A percentile compares a stretch with the other conserved stretches of the same genome.
These are phyloP conservation scores for Idaea dimidiata DNA, from an alignment of 2,888 invertebrate genomes.

Conservation along the genomic window DNA sequence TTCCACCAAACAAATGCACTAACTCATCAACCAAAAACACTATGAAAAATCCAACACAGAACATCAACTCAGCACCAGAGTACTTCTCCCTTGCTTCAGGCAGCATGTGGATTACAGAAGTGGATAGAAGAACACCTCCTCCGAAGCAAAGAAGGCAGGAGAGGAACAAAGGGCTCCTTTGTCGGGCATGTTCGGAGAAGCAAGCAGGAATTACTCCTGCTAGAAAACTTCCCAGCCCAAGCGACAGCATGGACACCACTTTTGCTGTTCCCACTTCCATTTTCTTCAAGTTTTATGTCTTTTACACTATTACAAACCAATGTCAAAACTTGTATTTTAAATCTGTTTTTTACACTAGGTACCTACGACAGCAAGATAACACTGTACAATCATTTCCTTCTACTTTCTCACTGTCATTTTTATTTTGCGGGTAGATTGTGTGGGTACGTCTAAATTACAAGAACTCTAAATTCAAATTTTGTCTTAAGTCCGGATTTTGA, in stretches of 20 bases:
- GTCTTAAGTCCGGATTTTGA: not conserved
- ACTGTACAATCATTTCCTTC: not conserved
- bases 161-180: conserved; percentile 82
- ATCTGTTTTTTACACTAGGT: not conserved
- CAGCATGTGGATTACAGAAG: conserved; percentile 88
- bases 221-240: conserved; percentile 86
- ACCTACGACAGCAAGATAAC: not conserved
- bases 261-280: conserved; percentile 82
- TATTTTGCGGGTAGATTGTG: not conserved
- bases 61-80: conserved; percentile 82
- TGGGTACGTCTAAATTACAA: not conserved
- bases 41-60: conserved; percentile 86
- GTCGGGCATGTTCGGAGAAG: conserved; percentile 80
- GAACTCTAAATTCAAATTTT: not conserved
- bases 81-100: conserved; percentile 86
- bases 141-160: conserved; percentile 89
- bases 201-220: conserved; percentile 86
- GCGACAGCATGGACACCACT: conserved; percentile 82
- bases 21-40: conserved; percentile 88
- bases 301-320: not conserved
- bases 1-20: conserved; percentile 84
- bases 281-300: conserved; percentile 22
- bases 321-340: too few species aligned
- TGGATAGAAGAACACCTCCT: conserved; percentile 89
- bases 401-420: not conserved